Conservation (phyloP, 1,140 invertebrate genomes). For the Belonocnema kinseyi region DNA sequence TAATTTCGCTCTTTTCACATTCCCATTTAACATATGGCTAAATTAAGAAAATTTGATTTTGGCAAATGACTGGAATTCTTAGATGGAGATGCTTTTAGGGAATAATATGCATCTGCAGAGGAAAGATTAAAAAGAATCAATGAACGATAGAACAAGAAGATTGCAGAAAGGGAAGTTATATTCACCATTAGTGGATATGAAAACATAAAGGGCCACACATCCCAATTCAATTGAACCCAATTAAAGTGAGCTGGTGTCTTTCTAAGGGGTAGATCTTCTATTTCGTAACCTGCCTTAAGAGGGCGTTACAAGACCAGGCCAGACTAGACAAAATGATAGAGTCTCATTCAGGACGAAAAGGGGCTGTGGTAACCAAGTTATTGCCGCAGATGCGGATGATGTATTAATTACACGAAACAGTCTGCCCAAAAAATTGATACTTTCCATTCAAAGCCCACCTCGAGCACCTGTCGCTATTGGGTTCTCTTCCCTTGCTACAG, state of each 20-base stretch:
- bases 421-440: slow-evolving; percentile 60
- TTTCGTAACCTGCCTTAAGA: background rate
- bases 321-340: slow-evolving; percentile 50
- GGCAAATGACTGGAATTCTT: background rate
- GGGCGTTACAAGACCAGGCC: slow-evolving; percentile 15
- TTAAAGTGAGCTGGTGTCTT: too few species aligned
- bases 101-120: background rate
- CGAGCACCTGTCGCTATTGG: slow-evolving; percentile 49
- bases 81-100: background rate
- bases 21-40: background rate
- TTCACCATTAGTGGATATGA: too few species aligned
- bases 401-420: slow-evolving; percentile 65
- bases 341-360: slow-evolving; percentile 32
- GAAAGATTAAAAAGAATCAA: background rate
- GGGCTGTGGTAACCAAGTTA: slow-evolving; percentile 32
- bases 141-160: background rate
- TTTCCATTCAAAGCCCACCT: slow-evolving; percentile 33
- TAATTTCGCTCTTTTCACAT: background rate
- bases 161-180: too few species aligned
- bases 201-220: too few species aligned
- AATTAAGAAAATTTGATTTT: background rate
- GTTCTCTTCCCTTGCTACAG: slow-evolving; percentile 16
- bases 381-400: slow-evolving; percentile 47
- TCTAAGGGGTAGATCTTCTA: background rate
- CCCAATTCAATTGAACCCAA: too few species aligned